Evolutionary conservation across 2,113 vertebrate genomes (phyloP).

Genomic region (Caretta caretta): DNA sequence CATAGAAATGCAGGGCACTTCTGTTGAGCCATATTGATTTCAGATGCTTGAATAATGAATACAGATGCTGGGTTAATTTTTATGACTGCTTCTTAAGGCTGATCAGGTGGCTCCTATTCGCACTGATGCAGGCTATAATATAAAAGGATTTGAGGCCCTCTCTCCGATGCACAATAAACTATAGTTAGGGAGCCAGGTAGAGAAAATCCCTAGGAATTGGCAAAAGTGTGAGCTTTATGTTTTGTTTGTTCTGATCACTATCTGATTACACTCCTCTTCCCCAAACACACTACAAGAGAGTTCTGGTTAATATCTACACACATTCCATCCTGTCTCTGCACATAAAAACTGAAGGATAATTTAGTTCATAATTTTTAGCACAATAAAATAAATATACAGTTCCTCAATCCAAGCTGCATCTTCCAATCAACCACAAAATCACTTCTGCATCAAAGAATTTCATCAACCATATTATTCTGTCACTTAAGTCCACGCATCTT

Average conservation of each 20-base stretch:
- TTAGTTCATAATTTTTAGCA: slow-evolving; percentile 6
- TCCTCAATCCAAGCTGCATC: slow-evolving; percentile 1
- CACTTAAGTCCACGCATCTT: slow-evolving; percentile 33
- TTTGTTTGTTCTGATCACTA: neutral
- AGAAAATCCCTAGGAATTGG: slow-evolving; percentile 4
- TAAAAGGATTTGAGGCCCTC: neutral
- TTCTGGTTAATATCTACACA: neutral
- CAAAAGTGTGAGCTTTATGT: neutral
- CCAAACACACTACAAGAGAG: neutral
- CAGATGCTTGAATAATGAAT: fast-evolving
- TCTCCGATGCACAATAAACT: neutral
- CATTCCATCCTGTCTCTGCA: neutral
- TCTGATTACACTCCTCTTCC: neutral
- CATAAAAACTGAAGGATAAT: slow-evolving; percentile 5
- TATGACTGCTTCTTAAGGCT: neutral
- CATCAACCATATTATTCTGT: slow-evolving; percentile 36
- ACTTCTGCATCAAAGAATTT: slow-evolving; percentile 48
- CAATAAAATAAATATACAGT: slow-evolving; percentile 4
- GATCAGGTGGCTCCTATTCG: neutral
- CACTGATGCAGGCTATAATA: neutral
- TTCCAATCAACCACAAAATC: slow-evolving; percentile 48
- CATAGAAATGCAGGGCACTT: neutral
- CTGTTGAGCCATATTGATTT: slow-evolving; percentile 2
- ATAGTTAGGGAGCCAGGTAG: neutral
- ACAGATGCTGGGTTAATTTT: neutral